Evolutionary conservation across 2,113 vertebrate species (phyloP), one percentile per base, ranked within the genome.

Genomic region (Ibidorhyncha struthersii): DNA sequence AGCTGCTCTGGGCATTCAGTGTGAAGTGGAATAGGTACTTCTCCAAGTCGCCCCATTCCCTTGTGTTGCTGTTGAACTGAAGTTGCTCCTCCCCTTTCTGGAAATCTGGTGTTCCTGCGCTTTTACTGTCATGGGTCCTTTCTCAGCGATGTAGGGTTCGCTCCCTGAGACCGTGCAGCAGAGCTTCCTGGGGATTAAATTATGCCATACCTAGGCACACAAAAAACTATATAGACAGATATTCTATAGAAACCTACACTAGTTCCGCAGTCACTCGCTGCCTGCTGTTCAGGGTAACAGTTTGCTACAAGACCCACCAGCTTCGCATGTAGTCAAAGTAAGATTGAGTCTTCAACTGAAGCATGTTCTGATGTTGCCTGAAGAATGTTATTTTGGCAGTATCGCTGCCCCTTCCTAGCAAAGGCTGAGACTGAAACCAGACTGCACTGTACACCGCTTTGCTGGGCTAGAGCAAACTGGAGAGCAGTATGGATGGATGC

Each of bases 381-480:
- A 32, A 86, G 62, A 55, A 45, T 0, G 1, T 55, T 58, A 4
- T 15, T 86, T 43, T 82, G 27, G 25, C 52, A n/a, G 13, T 7
- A 15, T 23, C 71, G 50, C 61, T 82, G 66, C 38, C 25, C 3
- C 16, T 55, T 76, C 32, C 67, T 36, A 59, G 21, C 4, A 7
- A 40, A 82, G 62, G 26, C 83, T 80, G 76, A 26, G 30, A 18
- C 27, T 63, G 27, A 50, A 67, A 62, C 16, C 10, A 5, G 30
- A 61, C 27, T 55, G 61, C 5, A 5, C 38, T 22, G 4, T 21
- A 2, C 4, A 2, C 7, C 4, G 1, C 0, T 56, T 49, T 89
- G 15, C 49, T 77, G 55, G 25, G 12, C 62, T 62, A 22, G 15
- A 47, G 58, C 18, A 52, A 38, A 47, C n/a, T 70, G 55, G 27